These are phyloP conservation scores for Sinelater perroti DNA, from an alignment of 2,888 invertebrate genomes.

Conservation along the genomic window DNA sequence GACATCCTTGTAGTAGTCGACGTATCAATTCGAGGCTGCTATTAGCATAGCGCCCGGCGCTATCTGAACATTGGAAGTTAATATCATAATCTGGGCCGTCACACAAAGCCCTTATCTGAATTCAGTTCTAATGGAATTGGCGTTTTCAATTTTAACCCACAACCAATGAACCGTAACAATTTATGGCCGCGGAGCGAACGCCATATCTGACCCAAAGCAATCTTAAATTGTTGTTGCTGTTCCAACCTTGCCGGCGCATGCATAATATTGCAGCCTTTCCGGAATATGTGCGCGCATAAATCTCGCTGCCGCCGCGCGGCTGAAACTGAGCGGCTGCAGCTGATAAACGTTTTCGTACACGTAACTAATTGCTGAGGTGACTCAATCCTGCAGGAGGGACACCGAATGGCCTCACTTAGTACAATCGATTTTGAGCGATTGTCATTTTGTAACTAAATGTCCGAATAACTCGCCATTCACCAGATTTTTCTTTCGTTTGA, in stretches of 20 bases:
- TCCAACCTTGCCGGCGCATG: slow-evolving; percentile 25
- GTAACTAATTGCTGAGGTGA: too few relatives aligned
- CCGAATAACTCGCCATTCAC: too few relatives aligned
- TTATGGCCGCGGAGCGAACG: slow-evolving; percentile 31
- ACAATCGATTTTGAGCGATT: too few relatives aligned
- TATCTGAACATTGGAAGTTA: slow-evolving; percentile 27
- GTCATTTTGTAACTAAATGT: too few relatives aligned
- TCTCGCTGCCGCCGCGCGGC: too few relatives aligned
- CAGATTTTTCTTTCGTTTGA: too few relatives aligned
- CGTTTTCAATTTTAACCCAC: slow-evolving; percentile 36
- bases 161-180: slow-evolving; percentile 36
- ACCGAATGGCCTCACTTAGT: too few relatives aligned
- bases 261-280: slow-evolving; percentile 24
- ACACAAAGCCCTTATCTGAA: slow-evolving; percentile 31
- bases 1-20: slow-evolving; percentile 8
- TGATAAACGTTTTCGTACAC: too few relatives aligned
- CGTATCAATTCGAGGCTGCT: slow-evolving; percentile 5
- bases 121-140: slow-evolving; percentile 34
- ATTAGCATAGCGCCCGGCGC: slow-evolving; percentile 18
- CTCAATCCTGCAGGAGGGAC: too few relatives aligned
- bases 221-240: slow-evolving; percentile 34
- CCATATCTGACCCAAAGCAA: slow-evolving; percentile 35
- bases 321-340: too few relatives aligned
- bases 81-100: slow-evolving; percentile 33
- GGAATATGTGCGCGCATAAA: slow-evolving; percentile 17